Conservation (phyloP, 2,888 invertebrate genomes). For the Merodon equestris region DNA sequence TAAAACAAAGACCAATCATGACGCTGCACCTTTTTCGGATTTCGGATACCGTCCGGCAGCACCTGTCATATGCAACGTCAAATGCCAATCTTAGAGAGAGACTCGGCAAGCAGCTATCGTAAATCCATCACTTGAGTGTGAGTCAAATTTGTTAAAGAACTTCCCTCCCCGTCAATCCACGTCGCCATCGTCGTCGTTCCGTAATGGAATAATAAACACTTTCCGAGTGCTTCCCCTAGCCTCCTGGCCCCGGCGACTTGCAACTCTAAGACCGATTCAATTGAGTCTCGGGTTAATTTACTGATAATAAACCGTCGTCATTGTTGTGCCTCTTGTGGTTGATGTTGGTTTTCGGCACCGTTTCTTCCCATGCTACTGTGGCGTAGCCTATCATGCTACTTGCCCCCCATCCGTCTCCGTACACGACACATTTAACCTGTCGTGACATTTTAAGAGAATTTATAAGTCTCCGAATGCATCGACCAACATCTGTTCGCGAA, state of each 20-base stretch:
- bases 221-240: slow-evolving; percentile 36
- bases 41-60: slow-evolving; percentile 57
- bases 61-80: slow-evolving; percentile 62
- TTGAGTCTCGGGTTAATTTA: slow-evolving; percentile 55
- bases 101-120: slow-evolving; percentile 24
- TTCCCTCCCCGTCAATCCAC: slow-evolving; percentile 48
- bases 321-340: slow-evolving; percentile 11
- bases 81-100: slow-evolving; percentile 19
- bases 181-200: slow-evolving; percentile 28
- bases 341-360: slow-evolving; percentile 25
- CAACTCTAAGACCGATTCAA: slow-evolving; percentile 22
- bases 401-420: slow-evolving; percentile 48
- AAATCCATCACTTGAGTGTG: no score
- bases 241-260: neutral
- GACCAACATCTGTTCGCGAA: slow-evolving; percentile 10
- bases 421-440: slow-evolving; percentile 67
- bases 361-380: slow-evolving; percentile 64
- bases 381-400: slow-evolving; percentile 28
- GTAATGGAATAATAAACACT: slow-evolving; percentile 66
- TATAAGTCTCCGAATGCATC: slow-evolving; percentile 56
- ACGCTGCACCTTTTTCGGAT: slow-evolving; percentile 45
- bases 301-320: slow-evolving; percentile 55
- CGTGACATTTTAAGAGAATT: slow-evolving; percentile 57
- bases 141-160: slow-evolving; percentile 29
- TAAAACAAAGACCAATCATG: slow-evolving; percentile 43